Evolutionary conservation across 2,888 invertebrate species (phyloP), one percentile per base, ranked within the genome.

Genomic region (Drosophila longiperda): DNA sequence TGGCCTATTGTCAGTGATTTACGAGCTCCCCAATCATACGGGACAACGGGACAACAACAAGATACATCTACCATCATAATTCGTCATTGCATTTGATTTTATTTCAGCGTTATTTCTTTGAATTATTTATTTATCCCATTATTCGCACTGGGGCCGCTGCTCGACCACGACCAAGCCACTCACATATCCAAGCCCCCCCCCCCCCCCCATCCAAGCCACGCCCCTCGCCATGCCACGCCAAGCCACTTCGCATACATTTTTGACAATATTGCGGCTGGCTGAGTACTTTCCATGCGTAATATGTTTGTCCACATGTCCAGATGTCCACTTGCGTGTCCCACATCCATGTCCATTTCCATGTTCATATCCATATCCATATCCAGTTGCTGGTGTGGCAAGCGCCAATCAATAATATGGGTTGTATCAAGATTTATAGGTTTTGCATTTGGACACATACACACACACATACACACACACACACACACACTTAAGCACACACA

Each of bases 361-460:
- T 8, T 15, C 63, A 66, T 58, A 60, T 66, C 49, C 67, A 45
- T 45, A 45, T 45, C 23, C 60, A 42, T 45, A 42, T 60, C 81
- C 80, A 64, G 74, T 66, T 61, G 42, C 74, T 71, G 65, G 68
- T 74, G 66, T 66, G 77, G 60, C 71, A 55, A 87, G 76, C 87
- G 83, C 83, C 90, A 91, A 92, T 93, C 93, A 93, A 93, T 93
- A 92, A 92, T 91, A 90, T 91, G 92, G 69, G 78, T 90, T 90
- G 90, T 90, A 92, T 91, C 90, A 92, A 93, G 93, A 93, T 92
- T 93, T 93, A 93, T 93, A 87, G 87, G 87, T 86, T 84, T 84
- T 84, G 75, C 85, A 80, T 85, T 84, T 74, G 76, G 53, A 50
- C 74, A 59, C 45, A 45, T 62, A 62, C 67, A 66, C 75, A 61